phyloP scores from a whole-genome alignment of 1,140 invertebrate species.

The Laodelphax striatellus region DNA sequence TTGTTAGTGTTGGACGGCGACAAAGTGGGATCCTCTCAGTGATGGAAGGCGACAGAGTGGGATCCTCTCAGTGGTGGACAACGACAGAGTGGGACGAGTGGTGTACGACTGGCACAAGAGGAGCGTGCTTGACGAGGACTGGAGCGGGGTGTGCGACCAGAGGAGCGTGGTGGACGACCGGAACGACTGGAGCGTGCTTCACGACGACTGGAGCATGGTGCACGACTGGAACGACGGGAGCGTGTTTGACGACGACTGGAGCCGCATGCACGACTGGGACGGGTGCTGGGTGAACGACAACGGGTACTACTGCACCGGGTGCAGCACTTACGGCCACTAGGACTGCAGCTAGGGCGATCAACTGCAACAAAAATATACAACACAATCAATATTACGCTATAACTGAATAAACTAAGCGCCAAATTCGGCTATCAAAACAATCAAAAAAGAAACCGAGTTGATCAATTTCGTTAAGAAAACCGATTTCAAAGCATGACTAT shows the following conservation, averaged over 20 bases:
- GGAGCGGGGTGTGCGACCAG: slow-evolving; percentile 27
- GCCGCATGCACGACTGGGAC: slow-evolving; percentile 31
- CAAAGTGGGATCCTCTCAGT: too few relatives aligned
- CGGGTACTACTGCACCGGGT: slow-evolving; percentile 27
- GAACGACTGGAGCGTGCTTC: slow-evolving; percentile 15
- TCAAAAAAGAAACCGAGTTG: too few relatives aligned
- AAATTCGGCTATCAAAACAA: too few relatives aligned
- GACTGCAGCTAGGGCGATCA: slow-evolving; percentile 36
- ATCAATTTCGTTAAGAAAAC: too few relatives aligned
- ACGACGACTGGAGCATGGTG: slow-evolving; percentile 4
- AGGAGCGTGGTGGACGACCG: slow-evolving; percentile 35
- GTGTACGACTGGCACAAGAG: slow-evolving; percentile 29
- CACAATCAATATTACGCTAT: too few relatives aligned
- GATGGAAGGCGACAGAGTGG: too few relatives aligned
- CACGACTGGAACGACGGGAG: slow-evolving; percentile 14
- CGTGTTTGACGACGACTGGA: slow-evolving; percentile 23
- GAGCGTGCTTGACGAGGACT: slow-evolving; percentile 28
- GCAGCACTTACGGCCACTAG: slow-evolving; percentile 39
- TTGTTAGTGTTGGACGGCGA: slow-evolving; percentile 16
- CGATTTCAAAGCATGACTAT: too few relatives aligned
- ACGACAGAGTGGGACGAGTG: slow-evolving; percentile 20
- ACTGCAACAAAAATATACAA: too few relatives aligned
- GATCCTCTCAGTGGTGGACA: slow-evolving; percentile 23
- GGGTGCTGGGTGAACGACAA: slow-evolving; percentile 8
- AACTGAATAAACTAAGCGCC: too few relatives aligned